Evolutionary conservation across 2,888 invertebrate species (phyloP), one percentile per base, ranked within the genome.

Genomic region (Cybosia mesomella): DNA sequence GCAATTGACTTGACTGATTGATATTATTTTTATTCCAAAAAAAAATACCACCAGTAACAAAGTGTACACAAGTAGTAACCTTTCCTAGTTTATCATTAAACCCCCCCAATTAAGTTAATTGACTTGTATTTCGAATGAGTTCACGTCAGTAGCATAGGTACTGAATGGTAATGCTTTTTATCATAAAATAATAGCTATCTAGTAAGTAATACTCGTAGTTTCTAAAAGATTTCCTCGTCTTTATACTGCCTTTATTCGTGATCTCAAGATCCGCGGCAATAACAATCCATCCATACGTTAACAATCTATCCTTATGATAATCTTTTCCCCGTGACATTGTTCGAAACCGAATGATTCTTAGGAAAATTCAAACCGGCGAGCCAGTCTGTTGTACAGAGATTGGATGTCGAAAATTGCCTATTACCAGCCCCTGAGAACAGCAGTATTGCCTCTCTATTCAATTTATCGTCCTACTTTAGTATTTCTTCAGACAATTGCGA

Each of bases 341-440:
- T 75, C 66, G 71, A 69, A 76, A 77, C 69, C 72, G 72, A 76
- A 80, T 77, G 79, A 73, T 76, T 84, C 77, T 84, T 83, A 75
- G 83, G 85, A 88, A 92, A 91, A 92, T 92, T 93, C 91, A 92
- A 92, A 92, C 90, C 87, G 87, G 77, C 81, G 83, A 84, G 72
- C 73, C 74, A 75, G 87, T 85, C 87, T 87, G 90, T 90, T 90
- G 83, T 82, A 86, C 85, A 74, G 75, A 86, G 89, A 92, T 92
- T 90, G 92, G 88, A 92, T 90, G 92, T 91, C 91, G 91, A 92
- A 90, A 92, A 94, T 94, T 92, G 94, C 87, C 93, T 92, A 93
- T 94, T 93, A 93, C 91, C 84, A 85, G 82, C 80, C 89, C 83
- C 85, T 86, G 91, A 89, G 89, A 84, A 85, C 86, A 85, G 86